Conservation (phyloP, 1,140 invertebrate species). For the Apis cerana region DNA sequence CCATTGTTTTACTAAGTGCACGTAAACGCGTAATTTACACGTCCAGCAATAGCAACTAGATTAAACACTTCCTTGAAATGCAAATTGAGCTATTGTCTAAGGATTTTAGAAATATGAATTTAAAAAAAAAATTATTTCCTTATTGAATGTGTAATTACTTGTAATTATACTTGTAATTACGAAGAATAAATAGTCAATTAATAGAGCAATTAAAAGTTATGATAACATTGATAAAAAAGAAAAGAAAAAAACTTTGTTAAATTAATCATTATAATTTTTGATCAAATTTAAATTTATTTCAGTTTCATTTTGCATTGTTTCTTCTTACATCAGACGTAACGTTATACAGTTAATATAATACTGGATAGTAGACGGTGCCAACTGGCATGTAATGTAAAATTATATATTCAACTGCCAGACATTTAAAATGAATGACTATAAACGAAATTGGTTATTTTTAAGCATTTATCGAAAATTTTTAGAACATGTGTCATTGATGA, state of each 20-base stretch:
- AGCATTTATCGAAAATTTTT: background rate
- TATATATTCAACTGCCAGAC: background rate
- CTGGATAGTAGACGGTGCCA: background rate
- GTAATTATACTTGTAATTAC: background rate
- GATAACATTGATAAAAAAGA: too few species aligned
- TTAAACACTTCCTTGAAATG: slow-evolving; percentile 15
- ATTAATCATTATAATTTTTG: background rate
- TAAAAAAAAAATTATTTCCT: background rate
- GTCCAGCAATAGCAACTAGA: slow-evolving; percentile 17
- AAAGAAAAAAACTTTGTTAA: background rate
- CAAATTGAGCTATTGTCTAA: background rate
- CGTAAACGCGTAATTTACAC: slow-evolving; percentile 45
- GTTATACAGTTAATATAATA: background rate
- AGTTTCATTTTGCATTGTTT: too few species aligned
- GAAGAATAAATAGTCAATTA: too few species aligned
- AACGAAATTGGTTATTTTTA: background rate
- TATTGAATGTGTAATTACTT: background rate
- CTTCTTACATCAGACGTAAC: background rate
- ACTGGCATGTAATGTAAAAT: background rate
- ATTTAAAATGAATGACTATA: background rate
- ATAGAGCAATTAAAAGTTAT: background rate
- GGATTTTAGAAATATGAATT: background rate
- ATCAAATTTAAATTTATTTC: too few species aligned
- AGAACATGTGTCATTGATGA: background rate
- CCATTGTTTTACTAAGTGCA: slow-evolving; percentile 36